These are phyloP conservation scores for Pomacea canaliculata DNA, from an alignment of 2,888 invertebrate species.

Conservation along the genomic window DNA sequence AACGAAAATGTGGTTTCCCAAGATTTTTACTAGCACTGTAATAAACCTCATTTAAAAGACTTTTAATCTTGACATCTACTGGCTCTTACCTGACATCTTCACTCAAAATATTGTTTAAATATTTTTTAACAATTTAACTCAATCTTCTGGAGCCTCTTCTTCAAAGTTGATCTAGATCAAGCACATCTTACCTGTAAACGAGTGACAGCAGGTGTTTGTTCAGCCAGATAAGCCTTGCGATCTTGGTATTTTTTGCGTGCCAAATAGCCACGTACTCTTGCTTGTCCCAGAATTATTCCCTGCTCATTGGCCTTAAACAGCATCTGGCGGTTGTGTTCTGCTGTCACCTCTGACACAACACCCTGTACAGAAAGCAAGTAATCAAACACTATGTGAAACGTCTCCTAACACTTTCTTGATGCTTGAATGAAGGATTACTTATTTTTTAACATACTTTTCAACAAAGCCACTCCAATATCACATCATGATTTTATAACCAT, in stretches of 20 bases:
- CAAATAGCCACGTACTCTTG: slow-evolving; percentile 76
- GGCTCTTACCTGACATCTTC: too few relatives aligned
- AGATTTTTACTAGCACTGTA: too few relatives aligned
- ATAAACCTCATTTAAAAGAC: too few relatives aligned
- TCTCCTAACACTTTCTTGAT: neutral
- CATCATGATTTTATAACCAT: too few relatives aligned
- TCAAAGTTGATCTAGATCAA: neutral
- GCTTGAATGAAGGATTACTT: too few relatives aligned
- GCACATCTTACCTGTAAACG: slow-evolving; percentile 66
- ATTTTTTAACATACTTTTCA: neutral
- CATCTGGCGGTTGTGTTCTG: slow-evolving; percentile 61
- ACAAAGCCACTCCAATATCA: neutral
- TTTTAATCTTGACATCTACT: too few relatives aligned
- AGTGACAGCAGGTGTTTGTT: slow-evolving; percentile 61
- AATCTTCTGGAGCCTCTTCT: too few relatives aligned
- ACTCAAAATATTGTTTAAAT: too few relatives aligned
- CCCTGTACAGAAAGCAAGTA: slow-evolving; percentile 43
- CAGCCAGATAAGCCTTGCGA: slow-evolving; percentile 51
- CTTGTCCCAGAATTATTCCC: slow-evolving; percentile 75
- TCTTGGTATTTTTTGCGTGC: slow-evolving; percentile 72
- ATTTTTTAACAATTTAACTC: too few relatives aligned
- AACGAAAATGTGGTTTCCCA: too few relatives aligned
- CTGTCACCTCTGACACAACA: slow-evolving; percentile 62
- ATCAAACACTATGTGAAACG: neutral
- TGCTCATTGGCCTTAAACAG: slow-evolving; percentile 65